phyloP scores from a whole-genome alignment of 2,113 vertebrate species.

The Saguinus imperator region DNA sequence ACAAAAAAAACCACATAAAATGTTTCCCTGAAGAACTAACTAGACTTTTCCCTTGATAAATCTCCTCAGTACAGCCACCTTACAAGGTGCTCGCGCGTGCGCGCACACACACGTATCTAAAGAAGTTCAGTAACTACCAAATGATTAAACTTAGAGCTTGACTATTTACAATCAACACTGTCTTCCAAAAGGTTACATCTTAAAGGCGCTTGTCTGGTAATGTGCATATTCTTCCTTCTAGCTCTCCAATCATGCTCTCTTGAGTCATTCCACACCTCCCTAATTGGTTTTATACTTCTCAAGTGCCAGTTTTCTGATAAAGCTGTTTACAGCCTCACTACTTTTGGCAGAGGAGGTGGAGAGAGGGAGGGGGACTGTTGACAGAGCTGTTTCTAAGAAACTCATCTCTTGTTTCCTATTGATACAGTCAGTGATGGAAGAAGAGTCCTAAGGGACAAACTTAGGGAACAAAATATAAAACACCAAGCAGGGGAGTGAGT shows the following conservation, averaged over 20 bases:
- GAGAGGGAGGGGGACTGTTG: background rate
- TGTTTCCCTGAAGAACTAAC: slow-evolving; percentile 1
- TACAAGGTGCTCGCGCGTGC: background rate
- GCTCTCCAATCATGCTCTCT: background rate
- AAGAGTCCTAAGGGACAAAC: slow-evolving; percentile 18
- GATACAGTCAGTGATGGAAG: slow-evolving; percentile 12
- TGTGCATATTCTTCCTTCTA: background rate
- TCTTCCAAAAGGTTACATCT: slow-evolving; percentile 67
- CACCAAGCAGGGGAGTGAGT: background rate
- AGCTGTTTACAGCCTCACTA: slow-evolving; percentile 62
- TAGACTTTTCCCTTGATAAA: background rate
- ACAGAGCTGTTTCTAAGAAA: slow-evolving; percentile 61
- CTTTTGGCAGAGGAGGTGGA: background rate
- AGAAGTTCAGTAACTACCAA: background rate
- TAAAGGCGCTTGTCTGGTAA: slow-evolving; percentile 9
- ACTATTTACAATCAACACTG: background rate
- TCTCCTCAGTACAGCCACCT: background rate
- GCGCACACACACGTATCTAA: background rate
- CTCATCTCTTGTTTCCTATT: slow-evolving; percentile 47
- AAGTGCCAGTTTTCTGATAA: slow-evolving; percentile 67
- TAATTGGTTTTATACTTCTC: slow-evolving; percentile 70
- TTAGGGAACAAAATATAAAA: background rate
- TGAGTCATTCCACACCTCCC: slow-evolving; percentile 21
- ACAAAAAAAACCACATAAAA: too few relatives aligned
- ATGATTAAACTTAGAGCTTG: slow-evolving; percentile 6